Evolutionary conservation across 1,140 invertebrate genomes (phyloP), one percentile per base, ranked within the genome.

Genomic region (Hyposmocoma kahamanoa): DNA sequence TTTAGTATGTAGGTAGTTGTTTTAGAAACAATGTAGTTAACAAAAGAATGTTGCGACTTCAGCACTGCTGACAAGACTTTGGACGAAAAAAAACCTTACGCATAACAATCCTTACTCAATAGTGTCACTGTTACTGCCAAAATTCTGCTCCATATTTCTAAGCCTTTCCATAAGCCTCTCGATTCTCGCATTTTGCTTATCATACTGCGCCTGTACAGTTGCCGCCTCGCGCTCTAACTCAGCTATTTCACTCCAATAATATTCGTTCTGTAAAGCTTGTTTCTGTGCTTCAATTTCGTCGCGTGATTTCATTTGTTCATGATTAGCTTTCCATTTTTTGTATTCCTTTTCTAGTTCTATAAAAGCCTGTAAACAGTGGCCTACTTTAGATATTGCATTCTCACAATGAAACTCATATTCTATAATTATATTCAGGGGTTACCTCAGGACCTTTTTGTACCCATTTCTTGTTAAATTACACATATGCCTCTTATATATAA

Each of bases 301-400:
- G 0, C 90, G 64, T 0, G 89, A 87, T 47, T 88, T 72, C 22
- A 91, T 62, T 22, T 80, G 82, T 49, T 89, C 87, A 53, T 89
- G 86, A 22, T 87, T 89, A 2, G 73, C 69, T 57, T 90, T 87
- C 66, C 90, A 71, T 39, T 84, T 69, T 0, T 86, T 65, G 18
- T 89, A 81, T 46, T 91, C 87, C 59, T 85, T 79, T 50, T 88
- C 77, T 13, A 86, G 59, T 26, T 87, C 78, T 20, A 59, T 43
- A 44, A 87, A 79, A 28, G 74, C 70, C 79, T 84, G 43, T 15
- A 62, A 86, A n/a, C n/a, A n/a, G n/a, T n/a, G n/a, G n/a, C n/a
- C n/a, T n/a, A n/a, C n/a, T n/a, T n/a, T n/a, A n/a, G n/a, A n/a
- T n/a, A n/a, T n/a, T n/a, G n/a, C n/a, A n/a, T n/a, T n/a, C n/a